Conservation (phyloP, 2,797 vertebrate species). For the Columba guinea region DNA sequence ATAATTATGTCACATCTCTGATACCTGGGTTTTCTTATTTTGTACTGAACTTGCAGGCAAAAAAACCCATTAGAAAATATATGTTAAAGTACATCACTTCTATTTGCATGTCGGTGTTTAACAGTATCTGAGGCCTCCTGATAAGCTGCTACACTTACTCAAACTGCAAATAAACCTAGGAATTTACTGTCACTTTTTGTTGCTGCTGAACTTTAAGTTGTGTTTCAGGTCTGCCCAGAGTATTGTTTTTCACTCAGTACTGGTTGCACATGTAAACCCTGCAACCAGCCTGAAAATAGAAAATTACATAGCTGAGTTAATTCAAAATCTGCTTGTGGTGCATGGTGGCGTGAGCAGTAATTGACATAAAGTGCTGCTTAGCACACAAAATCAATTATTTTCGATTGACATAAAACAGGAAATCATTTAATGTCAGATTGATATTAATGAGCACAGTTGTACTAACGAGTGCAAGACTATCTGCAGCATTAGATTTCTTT, state of each 20-base stretch:
- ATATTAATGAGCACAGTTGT: conserved; percentile 66
- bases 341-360: conserved; percentile 52
- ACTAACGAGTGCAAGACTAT: conserved; percentile 36
- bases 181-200: conserved; percentile 6
- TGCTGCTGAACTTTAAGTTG: conserved; percentile 17
- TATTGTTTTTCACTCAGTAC: conserved; percentile 51
- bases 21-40: neutral
- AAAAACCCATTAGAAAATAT: neutral
- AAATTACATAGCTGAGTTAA: conserved; percentile 63
- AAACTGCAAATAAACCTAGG: conserved; percentile 16
- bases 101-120: neutral
- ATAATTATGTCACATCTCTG: neutral
- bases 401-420: conserved; percentile 67
- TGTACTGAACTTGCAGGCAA: neutral
- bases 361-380: conserved; percentile 69
- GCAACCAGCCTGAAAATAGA: conserved; percentile 56
- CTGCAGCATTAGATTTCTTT: conserved; percentile 49
- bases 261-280: conserved; percentile 36
- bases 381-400: conserved; percentile 68
- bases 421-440: conserved; percentile 67
- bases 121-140: conserved; percentile 1
- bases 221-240: conserved; percentile 16
- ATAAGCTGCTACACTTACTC: neutral
- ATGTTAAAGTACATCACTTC: neutral
- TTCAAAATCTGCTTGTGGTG: conserved; percentile 67